Base-by-base conservation (phyloP, 2,888 invertebrate genomes). In the Ptycholaimellus sp. region DNA sequence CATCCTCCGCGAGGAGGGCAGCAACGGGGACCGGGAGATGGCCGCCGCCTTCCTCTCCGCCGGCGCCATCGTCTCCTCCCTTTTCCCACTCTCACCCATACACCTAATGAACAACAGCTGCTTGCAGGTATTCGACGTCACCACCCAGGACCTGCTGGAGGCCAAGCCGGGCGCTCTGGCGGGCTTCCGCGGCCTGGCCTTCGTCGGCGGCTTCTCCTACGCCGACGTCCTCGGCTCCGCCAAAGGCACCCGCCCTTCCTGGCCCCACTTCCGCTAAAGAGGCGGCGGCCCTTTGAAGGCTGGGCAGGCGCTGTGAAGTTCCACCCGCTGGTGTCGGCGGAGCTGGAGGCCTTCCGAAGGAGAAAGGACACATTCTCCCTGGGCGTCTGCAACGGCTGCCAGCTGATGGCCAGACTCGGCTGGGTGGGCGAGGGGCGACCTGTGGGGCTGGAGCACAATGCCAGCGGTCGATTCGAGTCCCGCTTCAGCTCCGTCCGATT, bases 141-240 rank as follows among this genome's bases (percentile, higher is more conserved):
- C 51, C n/a, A 55, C 52, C 52, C 49, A 44, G 14, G 54, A 54
- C 41, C 33, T 53, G 11, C 16, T 49, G 22, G 27, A 18, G n/a
- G 43, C 43, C 33, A 17, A 68, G 68, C 50, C 68, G 77, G 11
- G 14, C 33, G 21, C 33, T 2, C 62, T 87, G 25, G 75, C 80
- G 42, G 64, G 68, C 18, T 90, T 87, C 64, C 70, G 73, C 46
- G 90, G 93, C 1, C 56, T 93, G 13, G 72, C 83, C 33, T 93
- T 93, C 59, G 90, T 90, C 1, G 93, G 85, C 31, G 96, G 96
- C n/a, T 96, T 96, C 60, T 90, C 87, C 61, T 93, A 87, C 60
- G 90, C 85, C 30, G 83, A 83, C 75, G 93, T 90, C 0, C 66
- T 90, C 35, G 93, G 93, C 4, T 87, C 90, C 0, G 90, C 83